Evolutionary conservation across 2,113 vertebrate species (phyloP), one percentile per base, ranked within the genome.

Genomic region (Brachyhypopomus gauderio): DNA sequence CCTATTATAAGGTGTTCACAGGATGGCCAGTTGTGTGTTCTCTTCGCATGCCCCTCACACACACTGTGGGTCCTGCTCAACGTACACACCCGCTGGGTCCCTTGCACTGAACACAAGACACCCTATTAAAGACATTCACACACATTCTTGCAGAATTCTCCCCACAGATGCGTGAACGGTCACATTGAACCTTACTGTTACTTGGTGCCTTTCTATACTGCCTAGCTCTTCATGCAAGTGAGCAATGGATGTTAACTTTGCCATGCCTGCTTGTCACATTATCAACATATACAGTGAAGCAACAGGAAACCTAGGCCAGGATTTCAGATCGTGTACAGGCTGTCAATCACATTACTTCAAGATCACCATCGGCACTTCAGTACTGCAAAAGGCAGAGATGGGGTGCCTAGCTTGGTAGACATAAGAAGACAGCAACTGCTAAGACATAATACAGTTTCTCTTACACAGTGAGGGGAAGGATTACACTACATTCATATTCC

Each of bases 281-380:
- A 22, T 63, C 59, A 64, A 25, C n/a, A 55, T 3, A 74, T 3
- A 66, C 59, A 73, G 62, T 58, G 7, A 19, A 48, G 9, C 3
- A 62, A 36, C 64, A 38, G 7, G 34, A 41, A 58, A 45, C 56
- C 14, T 17, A 20, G 52, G 52, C 48, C 72, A 67, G 64, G n/a
- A 45, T 66, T 3, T 64, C 23, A 19, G 41, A 73, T 72, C 17
- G n/a, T 34, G 22, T 59, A 36, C 30, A 30, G 30, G 3, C 30
- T n/a, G n/a, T 23, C 58, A 66, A 73, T 34, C 20, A 17, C 20
- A 74, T 58, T 58, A 59, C 27, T 58, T 36, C 0, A 79, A 52
- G 64, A 69, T 58, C 70, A 36, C 14, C 55, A 16, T 80, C 55
- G 77, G 14, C 55, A 79, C 77, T 84, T 72, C 38, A 72, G 72